Evolutionary conservation across 2,797 vertebrate species (phyloP).

Genomic region (Eulemur rubriventer): DNA sequence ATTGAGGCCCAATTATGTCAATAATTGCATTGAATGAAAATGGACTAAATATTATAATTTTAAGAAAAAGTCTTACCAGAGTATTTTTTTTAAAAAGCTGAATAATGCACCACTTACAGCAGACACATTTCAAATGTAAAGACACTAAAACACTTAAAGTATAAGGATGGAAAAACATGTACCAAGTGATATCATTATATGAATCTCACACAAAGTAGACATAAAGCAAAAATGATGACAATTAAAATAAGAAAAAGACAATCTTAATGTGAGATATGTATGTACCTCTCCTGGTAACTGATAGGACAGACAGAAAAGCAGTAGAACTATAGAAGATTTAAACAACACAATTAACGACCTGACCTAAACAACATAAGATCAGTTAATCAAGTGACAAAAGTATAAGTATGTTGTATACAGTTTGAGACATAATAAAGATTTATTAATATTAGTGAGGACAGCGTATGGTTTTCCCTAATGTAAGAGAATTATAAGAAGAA

Average conservation of each 20-base stretch:
- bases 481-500: not conserved
- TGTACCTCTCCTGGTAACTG: not conserved
- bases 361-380: too few species aligned
- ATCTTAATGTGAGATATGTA: not conserved
- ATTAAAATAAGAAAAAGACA: not conserved
- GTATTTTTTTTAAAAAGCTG: not conserved
- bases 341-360: not conserved
- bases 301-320: not conserved
- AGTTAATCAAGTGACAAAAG: not conserved
- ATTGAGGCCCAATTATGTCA: not conserved
- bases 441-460: not conserved
- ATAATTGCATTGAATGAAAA: not conserved
- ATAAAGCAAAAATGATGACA: not conserved
- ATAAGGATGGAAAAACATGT: not conserved
- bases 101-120: not conserved
- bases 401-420: not conserved
- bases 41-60: not conserved
- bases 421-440: not conserved
- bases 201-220: not conserved
- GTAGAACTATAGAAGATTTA: not conserved
- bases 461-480: not conserved
- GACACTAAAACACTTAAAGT: not conserved
- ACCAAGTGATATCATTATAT: not conserved
- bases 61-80: not conserved
- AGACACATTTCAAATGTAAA: not conserved